These are phyloP conservation scores for Halictus rubicundus DNA, from an alignment of 1,140 invertebrate species.

Conservation along the genomic window DNA sequence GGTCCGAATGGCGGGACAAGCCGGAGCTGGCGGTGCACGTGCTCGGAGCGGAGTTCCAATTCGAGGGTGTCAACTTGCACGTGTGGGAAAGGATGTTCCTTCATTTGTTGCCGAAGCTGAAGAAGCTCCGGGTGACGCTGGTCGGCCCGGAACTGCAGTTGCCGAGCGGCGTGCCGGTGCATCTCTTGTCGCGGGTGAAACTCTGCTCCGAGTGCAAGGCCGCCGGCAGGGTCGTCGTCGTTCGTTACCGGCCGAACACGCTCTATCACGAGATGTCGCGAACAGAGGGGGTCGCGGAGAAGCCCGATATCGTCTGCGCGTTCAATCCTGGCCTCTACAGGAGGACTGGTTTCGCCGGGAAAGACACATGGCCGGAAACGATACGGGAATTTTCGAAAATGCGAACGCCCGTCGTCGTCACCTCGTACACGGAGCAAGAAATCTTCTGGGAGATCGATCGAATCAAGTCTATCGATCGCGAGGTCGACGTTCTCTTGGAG, in stretches of 20 bases:
- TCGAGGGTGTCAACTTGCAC: slow-evolving; percentile 84
- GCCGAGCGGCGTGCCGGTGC: slow-evolving; percentile 79
- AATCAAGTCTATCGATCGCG: slow-evolving; percentile 75
- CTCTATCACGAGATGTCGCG: slow-evolving; percentile 83
- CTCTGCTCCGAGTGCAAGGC: slow-evolving; percentile 79
- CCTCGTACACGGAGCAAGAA: slow-evolving; percentile 85
- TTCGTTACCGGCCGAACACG: slow-evolving; percentile 81
- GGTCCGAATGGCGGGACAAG: slow-evolving; percentile 64
- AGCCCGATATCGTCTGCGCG: slow-evolving; percentile 84
- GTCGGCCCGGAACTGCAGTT: slow-evolving; percentile 84
- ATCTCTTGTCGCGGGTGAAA: slow-evolving; percentile 79
- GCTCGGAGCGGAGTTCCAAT: slow-evolving; percentile 86
- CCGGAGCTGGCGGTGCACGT: slow-evolving; percentile 80
- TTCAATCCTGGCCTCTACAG: slow-evolving; percentile 88
- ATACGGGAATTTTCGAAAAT: slow-evolving; percentile 79
- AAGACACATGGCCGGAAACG: slow-evolving; percentile 85
- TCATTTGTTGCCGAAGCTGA: slow-evolving; percentile 83
- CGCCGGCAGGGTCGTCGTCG: slow-evolving; percentile 76
- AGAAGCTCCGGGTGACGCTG: slow-evolving; percentile 82
- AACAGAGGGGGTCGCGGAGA: slow-evolving; percentile 72
- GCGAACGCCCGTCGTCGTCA: slow-evolving; percentile 83
- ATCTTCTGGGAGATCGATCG: slow-evolving; percentile 82
- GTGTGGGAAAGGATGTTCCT: slow-evolving; percentile 88
- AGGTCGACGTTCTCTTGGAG: slow-evolving; percentile 79
- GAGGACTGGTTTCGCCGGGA: slow-evolving; percentile 82